phyloP scores from a whole-genome alignment of 2,797 vertebrate species.

The Coregonus ussuriensis region DNA sequence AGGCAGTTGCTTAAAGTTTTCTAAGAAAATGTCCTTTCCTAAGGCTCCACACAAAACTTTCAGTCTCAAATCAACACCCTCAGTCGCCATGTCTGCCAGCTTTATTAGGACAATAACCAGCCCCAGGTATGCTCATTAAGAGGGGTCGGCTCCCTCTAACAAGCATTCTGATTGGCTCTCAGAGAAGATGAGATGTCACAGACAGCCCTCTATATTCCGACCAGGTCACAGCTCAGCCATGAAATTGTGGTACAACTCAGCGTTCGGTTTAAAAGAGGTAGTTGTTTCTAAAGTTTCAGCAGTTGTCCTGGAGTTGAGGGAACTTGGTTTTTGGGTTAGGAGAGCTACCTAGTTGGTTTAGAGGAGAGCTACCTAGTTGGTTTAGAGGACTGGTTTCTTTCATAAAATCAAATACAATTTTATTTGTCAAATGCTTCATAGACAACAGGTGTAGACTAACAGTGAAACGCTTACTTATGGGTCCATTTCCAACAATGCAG shows the following conservation, averaged over 20 bases:
- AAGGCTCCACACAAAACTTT: background rate
- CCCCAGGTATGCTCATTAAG: background rate
- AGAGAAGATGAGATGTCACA: background rate
- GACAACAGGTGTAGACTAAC: too few species aligned
- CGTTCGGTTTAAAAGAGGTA: background rate
- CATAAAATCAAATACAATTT: background rate
- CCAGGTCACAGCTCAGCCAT: slow-evolving; percentile 7
- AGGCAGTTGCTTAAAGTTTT: background rate
- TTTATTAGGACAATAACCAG: background rate
- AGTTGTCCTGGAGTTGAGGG: background rate
- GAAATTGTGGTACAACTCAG: background rate
- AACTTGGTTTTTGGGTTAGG: background rate
- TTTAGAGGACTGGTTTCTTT: background rate
- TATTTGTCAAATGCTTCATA: too few species aligned
- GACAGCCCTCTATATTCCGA: background rate
- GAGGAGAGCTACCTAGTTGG: background rate
- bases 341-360: background rate
- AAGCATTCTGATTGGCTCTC: background rate
- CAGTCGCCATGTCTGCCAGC: background rate
- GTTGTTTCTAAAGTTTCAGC: background rate
- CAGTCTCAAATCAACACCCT: background rate
- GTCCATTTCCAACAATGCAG: too few species aligned
- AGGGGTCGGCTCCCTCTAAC: background rate
- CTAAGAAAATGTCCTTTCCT: background rate
- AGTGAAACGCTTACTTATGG: too few species aligned